Percentiles rank a stretch among this genome's conserved stretches.
These are phyloP conservation scores for Coelopa frigida DNA, from an alignment of 1,140 invertebrate species.

Conservation along the genomic window DNA sequence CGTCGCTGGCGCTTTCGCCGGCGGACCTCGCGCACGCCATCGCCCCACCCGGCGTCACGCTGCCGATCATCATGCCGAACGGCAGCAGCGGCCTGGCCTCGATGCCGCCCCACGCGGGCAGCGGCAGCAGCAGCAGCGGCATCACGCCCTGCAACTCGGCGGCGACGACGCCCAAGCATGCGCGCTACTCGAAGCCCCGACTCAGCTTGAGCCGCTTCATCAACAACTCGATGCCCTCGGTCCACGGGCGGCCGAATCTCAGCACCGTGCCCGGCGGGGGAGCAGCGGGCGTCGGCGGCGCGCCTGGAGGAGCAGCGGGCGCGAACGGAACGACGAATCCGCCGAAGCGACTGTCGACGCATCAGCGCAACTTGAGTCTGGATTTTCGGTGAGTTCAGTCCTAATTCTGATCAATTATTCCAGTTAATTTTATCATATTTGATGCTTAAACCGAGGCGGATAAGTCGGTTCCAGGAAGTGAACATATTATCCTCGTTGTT, in stretches of 20 bases:
- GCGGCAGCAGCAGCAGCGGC: constrained; percentile 4
- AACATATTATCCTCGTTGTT: too few species aligned
- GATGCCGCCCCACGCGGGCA: constrained; percentile 11
- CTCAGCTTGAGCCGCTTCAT: constrained; percentile 37
- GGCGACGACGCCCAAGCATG: constrained; percentile 38
- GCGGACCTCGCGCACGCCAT: constrained; percentile 30
- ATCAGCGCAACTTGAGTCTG: constrained; percentile 69
- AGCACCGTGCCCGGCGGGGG: constrained; percentile 24
- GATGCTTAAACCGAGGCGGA: too few species aligned
- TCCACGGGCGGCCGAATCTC: constrained; percentile 53
- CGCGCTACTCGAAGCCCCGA: constrained; percentile 37
- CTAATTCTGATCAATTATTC: too few species aligned
- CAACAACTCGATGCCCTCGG: constrained; percentile 48
- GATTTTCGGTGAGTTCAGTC: constrained; percentile 62
- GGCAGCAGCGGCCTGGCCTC: constrained; percentile 16
- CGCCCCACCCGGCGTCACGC: constrained; percentile 29
- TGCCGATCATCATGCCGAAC: constrained; percentile 27
- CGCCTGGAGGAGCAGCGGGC: constrained; percentile 15
- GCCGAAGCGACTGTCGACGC: constrained; percentile 58
- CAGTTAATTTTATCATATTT: too few species aligned
- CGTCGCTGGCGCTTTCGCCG: background rate
- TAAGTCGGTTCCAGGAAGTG: too few species aligned
- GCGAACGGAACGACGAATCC: constrained; percentile 35
- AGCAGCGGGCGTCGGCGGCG: background rate
- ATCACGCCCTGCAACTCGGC: constrained; percentile 25